Evolutionary conservation across 2,888 invertebrate species (phyloP).

Genomic region (Merodon equestris): DNA sequence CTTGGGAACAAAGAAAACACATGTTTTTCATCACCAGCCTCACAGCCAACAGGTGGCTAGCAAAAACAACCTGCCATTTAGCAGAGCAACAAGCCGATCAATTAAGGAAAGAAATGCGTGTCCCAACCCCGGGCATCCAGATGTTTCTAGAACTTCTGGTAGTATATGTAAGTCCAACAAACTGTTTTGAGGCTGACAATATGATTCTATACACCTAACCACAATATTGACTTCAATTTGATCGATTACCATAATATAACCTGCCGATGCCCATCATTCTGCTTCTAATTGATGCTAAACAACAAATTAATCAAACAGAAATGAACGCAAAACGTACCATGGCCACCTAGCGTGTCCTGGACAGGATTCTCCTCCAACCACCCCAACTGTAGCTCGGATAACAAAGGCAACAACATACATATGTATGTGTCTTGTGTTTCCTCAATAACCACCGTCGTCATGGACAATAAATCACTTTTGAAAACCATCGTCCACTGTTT

Average conservation of each 20-base stretch:
- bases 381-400: background rate
- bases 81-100: too few relatives aligned
- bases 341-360: conserved; percentile 15
- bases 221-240: conserved; percentile 52
- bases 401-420: conserved; percentile 24
- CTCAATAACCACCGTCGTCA: conserved; percentile 26
- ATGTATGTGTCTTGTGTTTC: conserved; percentile 24
- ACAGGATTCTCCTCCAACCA: background rate
- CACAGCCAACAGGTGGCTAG: too few relatives aligned
- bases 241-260: conserved; percentile 48
- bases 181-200: too few relatives aligned
- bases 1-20: too few relatives aligned
- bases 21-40: too few relatives aligned
- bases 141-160: too few relatives aligned
- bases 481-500: background rate
- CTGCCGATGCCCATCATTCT: background rate
- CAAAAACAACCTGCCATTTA: too few relatives aligned
- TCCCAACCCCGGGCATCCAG: too few relatives aligned
- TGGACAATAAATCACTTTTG: conserved; percentile 47
- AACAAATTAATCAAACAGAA: conserved; percentile 62
- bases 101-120: too few relatives aligned
- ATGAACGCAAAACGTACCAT: conserved; percentile 18
- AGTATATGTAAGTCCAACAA: too few relatives aligned
- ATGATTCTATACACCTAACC: background rate
- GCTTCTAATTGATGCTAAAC: conserved; percentile 49